A percentile compares a stretch with the other conserved stretches of the same genome.
Conservation (phyloP, 2,113 vertebrate species). For the Reinhardtius hippoglossoides region DNA sequence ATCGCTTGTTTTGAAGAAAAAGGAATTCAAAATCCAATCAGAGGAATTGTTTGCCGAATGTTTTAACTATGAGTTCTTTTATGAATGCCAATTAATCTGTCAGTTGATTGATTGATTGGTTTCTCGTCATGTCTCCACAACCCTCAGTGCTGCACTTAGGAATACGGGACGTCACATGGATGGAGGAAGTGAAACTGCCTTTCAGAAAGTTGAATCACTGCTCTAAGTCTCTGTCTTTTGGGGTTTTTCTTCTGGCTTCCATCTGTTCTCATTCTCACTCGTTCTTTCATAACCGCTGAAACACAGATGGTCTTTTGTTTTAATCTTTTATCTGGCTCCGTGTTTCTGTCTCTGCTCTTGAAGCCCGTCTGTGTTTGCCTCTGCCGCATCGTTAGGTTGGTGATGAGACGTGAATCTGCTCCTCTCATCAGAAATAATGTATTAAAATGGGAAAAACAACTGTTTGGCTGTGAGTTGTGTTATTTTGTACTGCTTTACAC, state of each 20-base stretch:
- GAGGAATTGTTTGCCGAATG: too few relatives aligned
- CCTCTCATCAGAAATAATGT: conserved; percentile 34
- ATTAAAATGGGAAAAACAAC: conserved; percentile 15
- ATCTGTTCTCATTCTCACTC: neutral
- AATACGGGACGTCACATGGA: too few relatives aligned
- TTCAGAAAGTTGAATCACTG: too few relatives aligned
- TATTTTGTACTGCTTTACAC: neutral
- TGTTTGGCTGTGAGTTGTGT: neutral
- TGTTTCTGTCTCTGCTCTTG: neutral
- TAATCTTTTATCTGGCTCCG: neutral
- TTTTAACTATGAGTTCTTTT: too few relatives aligned
- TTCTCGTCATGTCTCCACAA: too few relatives aligned
- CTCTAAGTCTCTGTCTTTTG: too few relatives aligned
- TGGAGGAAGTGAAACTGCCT: too few relatives aligned
- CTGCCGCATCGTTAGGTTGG: conserved; percentile 9
- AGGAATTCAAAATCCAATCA: too few relatives aligned
- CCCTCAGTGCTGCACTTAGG: too few relatives aligned
- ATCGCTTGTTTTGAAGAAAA: too few relatives aligned
- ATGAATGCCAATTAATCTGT: too few relatives aligned
- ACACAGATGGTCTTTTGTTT: neutral
- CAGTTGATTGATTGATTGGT: too few relatives aligned
- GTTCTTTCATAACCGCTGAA: neutral
- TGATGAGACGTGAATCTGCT: conserved; percentile 26
- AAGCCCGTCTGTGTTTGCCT: neutral
- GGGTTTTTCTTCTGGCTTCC: neutral